Evolutionary conservation across 1,140 invertebrate genomes (phyloP), one percentile per base, ranked within the genome.

Genomic region (Orchestia grillus): DNA sequence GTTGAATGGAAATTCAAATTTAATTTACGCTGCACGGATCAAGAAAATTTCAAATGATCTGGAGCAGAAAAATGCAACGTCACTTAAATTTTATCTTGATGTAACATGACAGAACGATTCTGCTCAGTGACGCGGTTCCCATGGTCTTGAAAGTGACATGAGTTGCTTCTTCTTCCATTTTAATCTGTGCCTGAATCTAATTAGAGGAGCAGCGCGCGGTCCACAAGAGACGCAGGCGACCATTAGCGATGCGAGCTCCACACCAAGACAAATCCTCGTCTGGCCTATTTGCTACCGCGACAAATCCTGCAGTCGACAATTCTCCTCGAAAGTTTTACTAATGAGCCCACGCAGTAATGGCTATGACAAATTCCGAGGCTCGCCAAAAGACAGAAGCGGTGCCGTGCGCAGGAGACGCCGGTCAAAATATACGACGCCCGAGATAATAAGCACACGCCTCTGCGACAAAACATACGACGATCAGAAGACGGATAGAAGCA

Each of bases 331-430:
- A 94, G 92, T 94, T 94, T 91, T 45, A 47, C 92, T 94, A 94
- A 94, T 94, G 92, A 94, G 92, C 92, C 19, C 62, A 47, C 92
- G 44, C 92, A 94, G 44, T 94, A 94, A 94, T 94, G 44, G 36
- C 92, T 94, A 47, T 94, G 92, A 94, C 92, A 94, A 94, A 94
- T 94, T 94, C 44, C 44, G 19, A 42, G 36, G 44, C 43, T 94
- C 92, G 36, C 43, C 92, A 94, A 94, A 77, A 77, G 62, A 77
- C 62, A 77, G 62, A 77, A 77, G 62, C 62, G 28, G 42, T 90
- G 88, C 36, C 28, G 43, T 42, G 41, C 43, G 88, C 88, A 41
- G 28, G n/a, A 44, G 36, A 90, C 88, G 3, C 28, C 42, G 88
- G 88, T 44, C n/a, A 42, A 90, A 90, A 90, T 90, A 90, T 90